These are phyloP conservation scores for Glyptemys insculpta DNA, from an alignment of 2,797 vertebrate genomes.

Conservation along the genomic window DNA sequence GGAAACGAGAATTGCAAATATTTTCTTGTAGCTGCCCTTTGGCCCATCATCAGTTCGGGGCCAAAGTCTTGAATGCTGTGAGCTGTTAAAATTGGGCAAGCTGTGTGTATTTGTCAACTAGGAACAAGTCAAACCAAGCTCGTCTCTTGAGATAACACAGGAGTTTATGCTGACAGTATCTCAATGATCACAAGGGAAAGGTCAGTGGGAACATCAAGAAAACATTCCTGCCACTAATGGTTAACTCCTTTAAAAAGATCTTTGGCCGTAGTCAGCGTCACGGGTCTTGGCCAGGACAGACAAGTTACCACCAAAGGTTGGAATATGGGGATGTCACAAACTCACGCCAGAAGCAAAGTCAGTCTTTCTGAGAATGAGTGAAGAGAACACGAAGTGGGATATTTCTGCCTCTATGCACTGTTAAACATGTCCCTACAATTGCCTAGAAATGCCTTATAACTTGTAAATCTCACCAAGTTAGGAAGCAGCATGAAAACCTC, in stretches of 20 bases:
- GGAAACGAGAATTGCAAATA: neutral
- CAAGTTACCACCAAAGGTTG: neutral
- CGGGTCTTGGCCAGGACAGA: neutral
- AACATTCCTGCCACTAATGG: conserved; percentile 48
- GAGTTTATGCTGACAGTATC: conserved; percentile 47
- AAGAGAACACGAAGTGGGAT: neutral
- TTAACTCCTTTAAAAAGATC: conserved; percentile 43
- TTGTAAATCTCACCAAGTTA: neutral
- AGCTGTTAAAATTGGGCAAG: conserved; percentile 20
- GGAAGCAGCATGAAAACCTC: neutral
- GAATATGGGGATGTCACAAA: neutral
- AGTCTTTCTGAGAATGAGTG: neutral
- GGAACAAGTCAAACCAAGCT: conserved; percentile 24
- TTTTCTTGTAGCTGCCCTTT: conserved; percentile 47
- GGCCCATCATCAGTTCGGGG: neutral
- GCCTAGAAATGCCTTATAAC: neutral
- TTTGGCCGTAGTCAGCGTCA: neutral
- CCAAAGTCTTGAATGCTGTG: neutral
- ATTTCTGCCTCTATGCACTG: neutral
- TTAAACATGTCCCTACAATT: neutral
- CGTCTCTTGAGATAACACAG: neutral
- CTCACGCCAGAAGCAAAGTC: neutral
- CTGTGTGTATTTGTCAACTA: conserved; percentile 61
- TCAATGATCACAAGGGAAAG: conserved; percentile 60
- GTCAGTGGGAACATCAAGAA: conserved; percentile 41